Base-by-base conservation (phyloP, 2,113 vertebrate genomes). In the Ochotona princeps region DNA sequence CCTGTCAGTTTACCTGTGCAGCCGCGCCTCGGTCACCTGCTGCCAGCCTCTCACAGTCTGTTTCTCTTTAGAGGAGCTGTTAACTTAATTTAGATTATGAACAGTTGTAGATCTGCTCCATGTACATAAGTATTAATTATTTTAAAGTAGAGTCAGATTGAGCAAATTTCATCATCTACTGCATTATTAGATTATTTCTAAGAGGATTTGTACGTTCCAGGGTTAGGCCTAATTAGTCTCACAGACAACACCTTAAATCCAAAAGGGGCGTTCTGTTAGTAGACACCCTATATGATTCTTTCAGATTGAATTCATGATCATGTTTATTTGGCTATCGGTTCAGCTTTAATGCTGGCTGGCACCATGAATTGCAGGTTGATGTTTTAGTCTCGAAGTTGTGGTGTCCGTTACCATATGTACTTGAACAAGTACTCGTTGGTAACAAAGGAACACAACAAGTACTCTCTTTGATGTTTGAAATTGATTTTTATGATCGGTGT, bases 391-490 rank as follows among this genome's bases (percentile, higher is more conserved):
- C 63, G 35, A 61, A 79, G 85, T 78, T 32, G 83, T 49, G 0
- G 70, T n/a, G 1, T 87, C 30, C 75, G 9, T 93, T 83, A 83
- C 84, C 93, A 20, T 66, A 69, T 93, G 54, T 26, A 10, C 90
- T 74, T 96, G 89, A 94, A 80, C 4, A 72, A 47, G 5, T 12
- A 1, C 76, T 66, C 83, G 32, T 15, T 83, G 11, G 73, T 47
- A 93, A 89, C 47, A 85, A 30, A 74, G 25, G 8, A 81, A 70
- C 54, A 93, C 38, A 72, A 61, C 61, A 95, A 86, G 61, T 93
- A 81, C 44, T 26, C 57, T 28, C 66, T 44, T 83, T 87, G 51
- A 89, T 38, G 28, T n/a, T 65, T 84, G 79, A 28, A 54, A 30
- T 81, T 70, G 73, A 94, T 75, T 70, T 80, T 81, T 87, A 70